These are phyloP conservation scores for Teleopsis dalmanni DNA, from an alignment of 1,140 invertebrate species.

Conservation along the genomic window DNA sequence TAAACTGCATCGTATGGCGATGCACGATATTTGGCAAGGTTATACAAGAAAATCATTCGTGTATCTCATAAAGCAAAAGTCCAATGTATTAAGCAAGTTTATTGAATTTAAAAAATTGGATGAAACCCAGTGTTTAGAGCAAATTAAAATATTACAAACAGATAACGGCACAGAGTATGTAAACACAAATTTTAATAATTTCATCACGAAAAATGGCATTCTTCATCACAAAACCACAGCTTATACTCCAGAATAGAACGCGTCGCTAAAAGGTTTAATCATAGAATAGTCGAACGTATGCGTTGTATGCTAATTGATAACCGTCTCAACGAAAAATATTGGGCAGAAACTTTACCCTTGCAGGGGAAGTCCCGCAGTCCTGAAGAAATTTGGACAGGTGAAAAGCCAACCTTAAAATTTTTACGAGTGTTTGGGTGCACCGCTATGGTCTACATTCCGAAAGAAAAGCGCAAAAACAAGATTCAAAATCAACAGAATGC, in stretches of 20 bases:
- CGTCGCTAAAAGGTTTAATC: conserved; percentile 40
- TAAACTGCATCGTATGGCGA: no score
- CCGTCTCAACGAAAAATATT: conserved; percentile 31
- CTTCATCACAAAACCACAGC: conserved; percentile 17
- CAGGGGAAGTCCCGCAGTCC: conserved; percentile 26
- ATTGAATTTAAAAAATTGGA: no score
- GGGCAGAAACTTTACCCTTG: conserved; percentile 42
- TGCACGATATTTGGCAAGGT: no score
- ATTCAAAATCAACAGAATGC: conserved; percentile 25
- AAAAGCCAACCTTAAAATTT: conserved; percentile 21
- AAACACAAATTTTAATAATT: no score
- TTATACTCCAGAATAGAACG: conserved; percentile 43
- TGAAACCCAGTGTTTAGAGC: no score
- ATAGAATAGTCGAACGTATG: conserved; percentile 34
- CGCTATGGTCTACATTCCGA: conserved; percentile 37
- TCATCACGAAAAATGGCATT: no score
- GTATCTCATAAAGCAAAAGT: no score
- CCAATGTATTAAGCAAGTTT: no score
- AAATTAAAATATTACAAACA: no score
- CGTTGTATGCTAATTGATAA: conserved; percentile 36
- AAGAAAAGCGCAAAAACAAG: conserved; percentile 24
- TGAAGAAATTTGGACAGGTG: conserved; percentile 22
- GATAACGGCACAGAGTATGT: no score
- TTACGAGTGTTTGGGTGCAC: conserved; percentile 41
- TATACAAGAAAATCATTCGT: no score